phyloP scores from a whole-genome alignment of 2,797 vertebrate genomes.

The Gambusia yucatana region DNA sequence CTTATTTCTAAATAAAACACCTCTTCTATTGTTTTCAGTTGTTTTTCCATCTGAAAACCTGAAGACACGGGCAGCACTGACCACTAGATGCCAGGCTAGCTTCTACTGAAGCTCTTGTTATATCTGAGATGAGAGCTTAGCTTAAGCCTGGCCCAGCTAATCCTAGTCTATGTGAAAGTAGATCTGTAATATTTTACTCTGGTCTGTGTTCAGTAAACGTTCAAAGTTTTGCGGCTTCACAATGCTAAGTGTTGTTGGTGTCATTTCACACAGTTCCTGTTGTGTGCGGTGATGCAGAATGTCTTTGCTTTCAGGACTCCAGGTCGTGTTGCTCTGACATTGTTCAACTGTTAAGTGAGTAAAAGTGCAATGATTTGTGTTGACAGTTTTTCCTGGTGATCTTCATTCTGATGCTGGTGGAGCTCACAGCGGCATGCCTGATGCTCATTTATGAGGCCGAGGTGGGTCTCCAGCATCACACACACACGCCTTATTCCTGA shows the following conservation, averaged over 20 bases:
- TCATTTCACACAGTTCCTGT: neutral
- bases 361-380: neutral
- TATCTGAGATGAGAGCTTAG: neutral
- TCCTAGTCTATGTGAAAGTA: neutral
- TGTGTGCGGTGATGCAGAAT: neutral
- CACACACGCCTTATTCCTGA: neutral
- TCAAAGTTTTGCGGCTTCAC: neutral
- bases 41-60: neutral
- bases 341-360: neutral
- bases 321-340: neutral
- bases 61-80: neutral
- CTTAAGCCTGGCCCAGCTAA: neutral
- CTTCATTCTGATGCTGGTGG: constrained; percentile 80
- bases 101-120: neutral
- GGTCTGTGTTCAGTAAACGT: neutral
- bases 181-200: neutral
- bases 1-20: neutral
- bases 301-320: neutral
- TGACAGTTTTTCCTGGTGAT: constrained; percentile 82
- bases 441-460: constrained; percentile 64
- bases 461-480: constrained; percentile 51
- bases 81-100: neutral
- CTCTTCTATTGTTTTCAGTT: neutral
- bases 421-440: constrained; percentile 73
- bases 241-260: neutral